Conservation (phyloP, 1,140 invertebrate species). For the Lerema accius region DNA sequence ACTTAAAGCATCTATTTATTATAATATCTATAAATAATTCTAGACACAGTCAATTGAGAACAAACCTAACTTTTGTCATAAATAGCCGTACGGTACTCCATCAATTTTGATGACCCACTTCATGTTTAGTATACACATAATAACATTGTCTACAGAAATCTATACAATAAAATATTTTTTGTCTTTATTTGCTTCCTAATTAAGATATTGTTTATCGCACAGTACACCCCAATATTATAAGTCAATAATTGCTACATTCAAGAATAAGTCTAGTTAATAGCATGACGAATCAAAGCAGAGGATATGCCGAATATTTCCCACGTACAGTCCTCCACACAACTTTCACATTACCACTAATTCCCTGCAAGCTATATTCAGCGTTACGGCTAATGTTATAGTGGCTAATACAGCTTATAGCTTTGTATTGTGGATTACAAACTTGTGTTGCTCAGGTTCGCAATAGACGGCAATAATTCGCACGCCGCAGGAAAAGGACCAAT, state of each 20-base stretch:
- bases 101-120: too few relatives aligned
- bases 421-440: slow-evolving; percentile 15
- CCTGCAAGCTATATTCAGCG: slow-evolving; percentile 1
- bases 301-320: slow-evolving; percentile 17
- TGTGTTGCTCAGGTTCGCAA: slow-evolving; percentile 34
- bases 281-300: slow-evolving; percentile 28
- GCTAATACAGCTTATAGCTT: neutral
- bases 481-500: slow-evolving; percentile 38
- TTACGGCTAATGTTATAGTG: neutral
- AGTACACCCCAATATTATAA: slow-evolving; percentile 11
- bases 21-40: too few relatives aligned
- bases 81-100: too few relatives aligned
- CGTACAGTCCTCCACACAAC: slow-evolving; percentile 11
- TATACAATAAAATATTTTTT: too few relatives aligned
- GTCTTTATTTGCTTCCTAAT: neutral
- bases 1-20: too few relatives aligned
- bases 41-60: too few relatives aligned
- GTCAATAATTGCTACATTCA: slow-evolving; percentile 18
- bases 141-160: too few relatives aligned
- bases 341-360: neutral
- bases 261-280: slow-evolving; percentile 26
- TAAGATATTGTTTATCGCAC: too few relatives aligned
- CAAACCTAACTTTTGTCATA: too few relatives aligned
- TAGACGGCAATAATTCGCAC: slow-evolving; percentile 45
- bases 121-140: too few relatives aligned